Base-by-base conservation (phyloP, 2,797 vertebrate species). In the Morus bassanus region DNA sequence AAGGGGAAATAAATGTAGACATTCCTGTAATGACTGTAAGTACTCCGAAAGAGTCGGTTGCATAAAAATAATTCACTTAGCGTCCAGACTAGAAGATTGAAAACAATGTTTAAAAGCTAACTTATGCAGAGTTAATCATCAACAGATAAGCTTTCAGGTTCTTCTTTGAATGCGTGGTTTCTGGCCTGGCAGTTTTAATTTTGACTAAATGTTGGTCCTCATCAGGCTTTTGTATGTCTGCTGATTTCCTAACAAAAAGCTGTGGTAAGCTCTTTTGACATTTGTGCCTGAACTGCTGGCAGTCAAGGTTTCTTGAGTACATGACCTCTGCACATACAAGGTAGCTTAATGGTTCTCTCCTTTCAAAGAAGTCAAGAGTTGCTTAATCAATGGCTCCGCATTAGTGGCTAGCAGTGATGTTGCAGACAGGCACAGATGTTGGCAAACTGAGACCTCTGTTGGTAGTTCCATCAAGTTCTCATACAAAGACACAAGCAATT, bases 1-100 rank as follows among this genome's bases (percentile, higher is more conserved):
- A 95, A 96, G 94, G 79, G 95, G 92, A 97, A 96, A 96, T 95
- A 95, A 94, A 90, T 91, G 65, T 81, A 95, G 95, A 93, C 82
- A 9, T 88, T 97, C 85, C 73, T 88, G 93, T 95, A 96, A 97
- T 96, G 95, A 96, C 94, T 96, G 65, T 96, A 68, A 94, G 79
- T 96, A 92, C 94, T 93, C 89, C 69, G 77, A 96, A 96, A 95
- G 95, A 95, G 95, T 95, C n/a, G 0, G 91, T 94, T 95, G 76
- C 86, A 27, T 91, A 90, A 96, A 95, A 96, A 95, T 95, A 96
- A 89, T 86, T 95, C 67, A 31, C 33, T 45, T 45, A 69, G 7
- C 1, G 2, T 82, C 13, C 31, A 90, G 80, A 84, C 39, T 68
- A 84, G 48, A 86, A 79, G 63, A 76, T n/a, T 86, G 59, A 95